Conservation (phyloP, 2,113 vertebrate genomes). For the Thamnaconus septentrionalis region DNA sequence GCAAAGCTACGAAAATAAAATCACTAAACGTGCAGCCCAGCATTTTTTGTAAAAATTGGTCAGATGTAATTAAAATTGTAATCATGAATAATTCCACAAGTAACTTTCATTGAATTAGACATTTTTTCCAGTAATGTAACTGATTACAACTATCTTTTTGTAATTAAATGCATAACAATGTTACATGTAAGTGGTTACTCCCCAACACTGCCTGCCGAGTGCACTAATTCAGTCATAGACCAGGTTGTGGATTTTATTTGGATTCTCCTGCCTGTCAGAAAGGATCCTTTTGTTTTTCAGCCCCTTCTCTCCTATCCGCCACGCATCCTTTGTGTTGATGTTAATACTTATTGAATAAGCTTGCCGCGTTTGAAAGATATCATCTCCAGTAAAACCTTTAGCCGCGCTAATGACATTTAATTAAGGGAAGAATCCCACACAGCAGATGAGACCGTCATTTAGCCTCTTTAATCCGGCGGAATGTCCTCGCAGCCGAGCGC, state of each 20-base stretch:
- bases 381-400: slow-evolving; percentile 47
- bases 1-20: too few species aligned
- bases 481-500: slow-evolving; percentile 35
- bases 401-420: slow-evolving; percentile 57
- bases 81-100: too few species aligned
- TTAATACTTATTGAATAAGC: slow-evolving; percentile 36
- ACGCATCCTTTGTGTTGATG: slow-evolving; percentile 3
- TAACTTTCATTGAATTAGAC: too few species aligned
- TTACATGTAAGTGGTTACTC: too few species aligned
- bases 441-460: slow-evolving; percentile 47
- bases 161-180: too few species aligned
- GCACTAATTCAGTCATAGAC: neutral
- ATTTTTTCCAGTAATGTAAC: too few species aligned
- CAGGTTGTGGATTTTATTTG: slow-evolving; percentile 1
- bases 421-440: slow-evolving; percentile 43
- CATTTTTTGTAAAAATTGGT: too few species aligned
- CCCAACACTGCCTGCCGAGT: too few species aligned
- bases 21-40: too few species aligned
- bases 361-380: slow-evolving; percentile 32
- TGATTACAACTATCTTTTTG: too few species aligned
- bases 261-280: too few species aligned
- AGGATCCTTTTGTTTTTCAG: neutral
- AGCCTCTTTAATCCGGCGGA: slow-evolving; percentile 57
- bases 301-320: slow-evolving; percentile 3
- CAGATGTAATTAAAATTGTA: too few species aligned